Percentiles rank a stretch among this genome's conserved stretches.
Evolutionary conservation across 2,113 vertebrate species (phyloP).

Genomic region (Vimba vimba): DNA sequence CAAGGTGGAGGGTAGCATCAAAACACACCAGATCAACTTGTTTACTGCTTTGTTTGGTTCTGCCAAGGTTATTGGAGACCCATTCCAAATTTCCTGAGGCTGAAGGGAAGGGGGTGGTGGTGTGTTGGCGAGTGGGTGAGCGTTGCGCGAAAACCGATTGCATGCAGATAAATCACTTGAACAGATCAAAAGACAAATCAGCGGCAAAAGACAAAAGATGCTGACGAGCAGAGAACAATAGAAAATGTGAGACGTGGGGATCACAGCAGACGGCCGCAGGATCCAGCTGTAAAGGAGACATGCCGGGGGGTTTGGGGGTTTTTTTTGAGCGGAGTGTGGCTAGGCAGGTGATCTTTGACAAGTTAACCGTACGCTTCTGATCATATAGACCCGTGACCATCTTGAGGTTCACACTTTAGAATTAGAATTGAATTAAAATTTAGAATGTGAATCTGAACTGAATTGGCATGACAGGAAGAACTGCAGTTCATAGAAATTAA

Average conservation of each 20-base stretch:
- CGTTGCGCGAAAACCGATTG: conserved; percentile 72
- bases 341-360: conserved; percentile 41
- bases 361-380: conserved; percentile 25
- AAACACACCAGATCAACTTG: conserved; percentile 78
- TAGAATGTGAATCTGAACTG: not conserved
- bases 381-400: not conserved
- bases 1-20: conserved; percentile 68
- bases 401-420: not conserved
- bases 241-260: conserved; percentile 70
- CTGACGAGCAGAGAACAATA: conserved; percentile 76
- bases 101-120: conserved; percentile 48
- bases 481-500: not conserved
- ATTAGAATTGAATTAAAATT: too few relatives aligned
- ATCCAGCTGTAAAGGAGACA: conserved; percentile 58
- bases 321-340: not conserved
- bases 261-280: conserved; percentile 70
- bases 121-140: not conserved
- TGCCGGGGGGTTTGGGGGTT: not conserved
- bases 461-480: not conserved
- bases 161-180: conserved; percentile 80
- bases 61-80: conserved; percentile 78
- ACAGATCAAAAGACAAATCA: conserved; percentile 81
- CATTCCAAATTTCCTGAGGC: conserved; percentile 80
- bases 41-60: conserved; percentile 72
- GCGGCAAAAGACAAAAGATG: conserved; percentile 79